Evolutionary conservation across 1,140 invertebrate genomes (phyloP).

Genomic region (Condylostylus longicornis): DNA sequence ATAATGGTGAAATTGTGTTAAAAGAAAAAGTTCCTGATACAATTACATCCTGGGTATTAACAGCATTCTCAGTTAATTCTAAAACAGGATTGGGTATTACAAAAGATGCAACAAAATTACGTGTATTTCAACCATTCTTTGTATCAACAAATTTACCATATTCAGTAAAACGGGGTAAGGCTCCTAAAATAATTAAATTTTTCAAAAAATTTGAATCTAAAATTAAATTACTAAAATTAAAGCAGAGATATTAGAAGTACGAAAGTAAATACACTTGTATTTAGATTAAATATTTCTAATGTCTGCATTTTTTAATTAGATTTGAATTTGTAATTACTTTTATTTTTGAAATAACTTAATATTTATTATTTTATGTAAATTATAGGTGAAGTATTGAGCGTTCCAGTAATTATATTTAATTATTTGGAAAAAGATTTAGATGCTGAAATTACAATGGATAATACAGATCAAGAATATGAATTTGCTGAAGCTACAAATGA

Average conservation of each 20-base stretch:
- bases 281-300: background rate
- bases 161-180: conserved; percentile 58
- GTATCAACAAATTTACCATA: conserved; percentile 66
- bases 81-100: conserved; percentile 71
- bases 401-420: conserved; percentile 29
- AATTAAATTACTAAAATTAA: too few relatives aligned
- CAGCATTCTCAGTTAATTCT: conserved; percentile 80
- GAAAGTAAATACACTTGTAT: too few relatives aligned
- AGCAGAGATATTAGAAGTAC: too few relatives aligned
- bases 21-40: conserved; percentile 57
- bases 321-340: too few relatives aligned
- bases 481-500: conserved; percentile 48
- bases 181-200: too few relatives aligned
- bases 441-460: conserved; percentile 71
- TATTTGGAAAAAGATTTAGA: conserved; percentile 47
- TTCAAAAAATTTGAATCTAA: too few relatives aligned
- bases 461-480: conserved; percentile 61
- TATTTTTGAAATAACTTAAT: too few relatives aligned
- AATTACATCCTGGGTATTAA: conserved; percentile 84
- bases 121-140: conserved; percentile 80
- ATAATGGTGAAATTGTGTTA: conserved; percentile 23
- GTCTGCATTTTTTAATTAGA: too few relatives aligned
- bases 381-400: conserved; percentile 24
- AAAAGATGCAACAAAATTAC: conserved; percentile 52
- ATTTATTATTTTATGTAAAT: too few relatives aligned